Conservation (phyloP, 2,888 invertebrate genomes). For the Mactromeris polynyma region DNA sequence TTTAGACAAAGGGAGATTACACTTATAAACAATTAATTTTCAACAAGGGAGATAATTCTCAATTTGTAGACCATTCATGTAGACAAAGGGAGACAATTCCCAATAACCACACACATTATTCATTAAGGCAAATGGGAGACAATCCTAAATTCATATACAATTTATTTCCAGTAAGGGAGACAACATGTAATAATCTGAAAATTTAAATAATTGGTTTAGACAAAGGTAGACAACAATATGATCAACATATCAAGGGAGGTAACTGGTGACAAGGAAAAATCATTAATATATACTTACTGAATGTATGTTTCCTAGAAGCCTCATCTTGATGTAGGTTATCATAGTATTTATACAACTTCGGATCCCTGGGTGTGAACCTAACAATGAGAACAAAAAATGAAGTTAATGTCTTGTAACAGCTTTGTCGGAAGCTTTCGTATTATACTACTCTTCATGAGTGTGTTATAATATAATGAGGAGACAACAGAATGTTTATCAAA, state of each 20-base stretch:
- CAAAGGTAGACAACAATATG: not conserved
- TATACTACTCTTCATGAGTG: no score
- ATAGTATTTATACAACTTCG: slow-evolving; percentile 50
- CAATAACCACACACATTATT: no score
- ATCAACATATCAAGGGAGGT: not conserved
- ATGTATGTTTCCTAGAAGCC: not conserved
- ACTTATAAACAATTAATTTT: not conserved
- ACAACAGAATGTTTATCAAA: no score
- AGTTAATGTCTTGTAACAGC: no score
- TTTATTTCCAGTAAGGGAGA: not conserved
- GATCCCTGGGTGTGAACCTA: slow-evolving; percentile 61
- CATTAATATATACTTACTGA: not conserved
- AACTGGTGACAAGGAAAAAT: not conserved
- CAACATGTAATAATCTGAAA: not conserved
- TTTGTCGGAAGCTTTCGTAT: no score
- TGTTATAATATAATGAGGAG: no score
- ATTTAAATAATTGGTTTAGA: not conserved
- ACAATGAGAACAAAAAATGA: not conserved
- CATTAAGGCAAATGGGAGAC: not conserved
- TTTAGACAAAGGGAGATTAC: no score
- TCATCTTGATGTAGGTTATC: slow-evolving; percentile 24
- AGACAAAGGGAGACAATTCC: not conserved
- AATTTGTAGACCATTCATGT: no score
- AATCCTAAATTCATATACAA: not conserved
- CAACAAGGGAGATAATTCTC: not conserved